A percentile compares a stretch with the other conserved stretches of the same genome.
Evolutionary conservation across 2,888 invertebrate genomes (phyloP).

Genomic region (Drosophila diplacantha): DNA sequence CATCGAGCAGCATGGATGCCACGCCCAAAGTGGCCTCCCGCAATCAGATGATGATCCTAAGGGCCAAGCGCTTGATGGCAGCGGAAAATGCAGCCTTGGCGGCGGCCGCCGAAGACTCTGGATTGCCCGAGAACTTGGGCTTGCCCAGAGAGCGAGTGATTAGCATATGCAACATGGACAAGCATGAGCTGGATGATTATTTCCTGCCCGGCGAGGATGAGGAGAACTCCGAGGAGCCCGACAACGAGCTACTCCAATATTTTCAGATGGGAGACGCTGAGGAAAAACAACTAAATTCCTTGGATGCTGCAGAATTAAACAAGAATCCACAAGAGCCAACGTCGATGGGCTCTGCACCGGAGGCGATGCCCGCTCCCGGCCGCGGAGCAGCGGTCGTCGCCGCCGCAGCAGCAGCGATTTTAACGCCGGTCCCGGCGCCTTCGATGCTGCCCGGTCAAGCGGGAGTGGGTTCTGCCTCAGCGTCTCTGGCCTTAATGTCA

Average conservation of each 20-base stretch:
- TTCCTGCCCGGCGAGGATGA: slow-evolving; percentile 79
- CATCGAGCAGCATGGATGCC: slow-evolving; percentile 60
- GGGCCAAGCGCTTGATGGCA: slow-evolving; percentile 76
- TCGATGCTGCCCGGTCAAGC: slow-evolving; percentile 37
- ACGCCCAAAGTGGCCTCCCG: slow-evolving; percentile 78
- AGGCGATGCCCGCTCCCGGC: slow-evolving; percentile 35
- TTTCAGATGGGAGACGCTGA: slow-evolving; percentile 80
- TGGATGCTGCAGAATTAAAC: slow-evolving; percentile 74
- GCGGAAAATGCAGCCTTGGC: slow-evolving; percentile 63
- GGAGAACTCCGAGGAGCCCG: slow-evolving; percentile 87
- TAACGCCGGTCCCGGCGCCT: slow-evolving; percentile 28
- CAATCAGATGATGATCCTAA: slow-evolving; percentile 78
- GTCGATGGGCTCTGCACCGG: slow-evolving; percentile 39
- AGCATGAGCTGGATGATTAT: slow-evolving; percentile 89
- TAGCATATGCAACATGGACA: slow-evolving; percentile 87
- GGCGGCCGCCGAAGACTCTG: slow-evolving; percentile 56
- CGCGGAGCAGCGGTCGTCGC: slow-evolving; percentile 34
- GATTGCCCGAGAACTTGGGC: slow-evolving; percentile 77
- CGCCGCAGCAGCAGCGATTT: slow-evolving; percentile 39
- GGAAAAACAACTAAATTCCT: slow-evolving; percentile 77
- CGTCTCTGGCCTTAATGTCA: slow-evolving; percentile 78
- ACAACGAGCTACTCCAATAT: slow-evolving; percentile 90
- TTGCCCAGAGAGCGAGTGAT: slow-evolving; percentile 84
- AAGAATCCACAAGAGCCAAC: slow-evolving; percentile 71
- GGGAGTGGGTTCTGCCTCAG: slow-evolving; percentile 77